phyloP scores from a whole-genome alignment of 2,113 vertebrate species.

The Pao palembangensis region DNA sequence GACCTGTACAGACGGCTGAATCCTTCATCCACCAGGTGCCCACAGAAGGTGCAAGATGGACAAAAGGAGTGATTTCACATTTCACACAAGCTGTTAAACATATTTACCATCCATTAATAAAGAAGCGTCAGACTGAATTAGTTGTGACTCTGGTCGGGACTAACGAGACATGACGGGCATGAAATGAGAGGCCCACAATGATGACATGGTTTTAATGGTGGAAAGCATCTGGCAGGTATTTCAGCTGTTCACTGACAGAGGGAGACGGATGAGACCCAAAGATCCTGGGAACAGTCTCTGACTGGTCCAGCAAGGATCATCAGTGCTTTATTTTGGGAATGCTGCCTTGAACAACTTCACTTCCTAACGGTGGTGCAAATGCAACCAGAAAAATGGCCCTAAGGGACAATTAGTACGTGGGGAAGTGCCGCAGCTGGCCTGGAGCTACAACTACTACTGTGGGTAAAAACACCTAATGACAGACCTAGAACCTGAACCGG shows the following conservation, averaged over 20 bases:
- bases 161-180: slow-evolving; percentile 53
- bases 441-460: no score
- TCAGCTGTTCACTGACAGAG: slow-evolving; percentile 34
- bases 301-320: not conserved
- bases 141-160: slow-evolving; percentile 30
- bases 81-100: slow-evolving; percentile 18
- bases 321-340: not conserved
- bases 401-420: no score
- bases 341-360: no score
- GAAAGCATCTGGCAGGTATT: slow-evolving; percentile 42
- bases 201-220: slow-evolving; percentile 43
- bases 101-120: slow-evolving; percentile 24
- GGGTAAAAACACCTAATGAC: no score
- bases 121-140: slow-evolving; percentile 35
- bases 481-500: no score
- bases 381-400: not conserved
- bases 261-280: slow-evolving; percentile 31
- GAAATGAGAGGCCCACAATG: slow-evolving; percentile 30
- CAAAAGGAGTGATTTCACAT: slow-evolving; percentile 7
- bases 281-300: not conserved
- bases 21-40: no score
- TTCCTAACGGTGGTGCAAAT: not conserved
- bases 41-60: no score
- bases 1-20: no score
- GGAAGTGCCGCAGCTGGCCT: no score